These are phyloP conservation scores for Dermatemys mawii DNA, from an alignment of 2,113 vertebrate species.

Conservation along the genomic window DNA sequence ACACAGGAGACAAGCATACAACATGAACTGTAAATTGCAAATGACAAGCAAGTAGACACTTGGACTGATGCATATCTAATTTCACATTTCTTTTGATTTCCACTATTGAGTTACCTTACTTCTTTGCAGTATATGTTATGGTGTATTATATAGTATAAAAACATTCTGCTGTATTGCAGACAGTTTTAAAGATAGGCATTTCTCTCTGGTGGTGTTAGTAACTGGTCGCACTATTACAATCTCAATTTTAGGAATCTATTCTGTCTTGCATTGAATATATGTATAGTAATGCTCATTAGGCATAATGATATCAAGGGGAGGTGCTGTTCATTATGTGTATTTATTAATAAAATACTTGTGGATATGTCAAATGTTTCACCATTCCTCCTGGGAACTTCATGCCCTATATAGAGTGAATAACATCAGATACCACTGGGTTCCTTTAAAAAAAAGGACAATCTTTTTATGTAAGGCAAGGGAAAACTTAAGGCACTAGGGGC, in stretches of 20 bases:
- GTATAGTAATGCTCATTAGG: background rate
- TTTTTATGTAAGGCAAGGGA: background rate
- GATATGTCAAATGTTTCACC: background rate
- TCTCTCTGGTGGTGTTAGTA: background rate
- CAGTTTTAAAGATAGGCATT: background rate
- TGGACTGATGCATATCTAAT: background rate
- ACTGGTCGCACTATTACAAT: background rate
- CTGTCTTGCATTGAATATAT: background rate
- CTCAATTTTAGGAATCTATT: background rate
- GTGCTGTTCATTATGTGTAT: rapidly evolving
- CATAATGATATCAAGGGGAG: background rate
- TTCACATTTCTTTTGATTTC: background rate
- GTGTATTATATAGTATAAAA: background rate
- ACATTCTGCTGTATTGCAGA: background rate
- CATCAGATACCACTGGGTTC: background rate
- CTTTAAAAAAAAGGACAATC: background rate
- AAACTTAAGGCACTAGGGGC: background rate
- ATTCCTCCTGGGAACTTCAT: background rate
- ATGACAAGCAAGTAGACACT: background rate
- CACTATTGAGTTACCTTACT: background rate
- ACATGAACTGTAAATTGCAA: background rate
- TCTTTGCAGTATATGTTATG: background rate
- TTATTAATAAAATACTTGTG: background rate
- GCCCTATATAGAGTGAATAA: background rate
- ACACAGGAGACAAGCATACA: background rate